Percentiles rank a stretch among this genome's conserved stretches.
Conservation (phyloP, 2,888 invertebrate species). For the Acleris cristana region DNA sequence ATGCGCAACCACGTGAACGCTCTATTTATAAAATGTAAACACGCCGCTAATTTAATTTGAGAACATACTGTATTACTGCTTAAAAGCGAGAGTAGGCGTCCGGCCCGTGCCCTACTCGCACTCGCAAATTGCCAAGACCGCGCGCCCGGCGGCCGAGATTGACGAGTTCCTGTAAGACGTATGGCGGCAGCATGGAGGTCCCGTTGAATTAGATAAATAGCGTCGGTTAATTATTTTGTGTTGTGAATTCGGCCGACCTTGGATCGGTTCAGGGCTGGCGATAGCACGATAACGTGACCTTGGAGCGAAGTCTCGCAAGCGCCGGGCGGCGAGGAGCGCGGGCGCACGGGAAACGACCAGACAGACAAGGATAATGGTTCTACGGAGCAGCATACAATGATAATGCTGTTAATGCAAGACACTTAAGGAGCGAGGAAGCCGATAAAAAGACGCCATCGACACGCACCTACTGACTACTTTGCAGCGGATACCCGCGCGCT, state of each 20-base stretch:
- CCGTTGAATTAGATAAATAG: slow-evolving; percentile 25
- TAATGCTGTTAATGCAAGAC: slow-evolving; percentile 56
- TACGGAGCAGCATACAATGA: slow-evolving; percentile 55
- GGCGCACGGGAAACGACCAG: slow-evolving; percentile 75
- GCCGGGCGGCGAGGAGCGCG: slow-evolving; percentile 76
- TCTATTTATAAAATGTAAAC: slow-evolving; percentile 83
- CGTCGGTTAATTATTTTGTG: slow-evolving; percentile 42
- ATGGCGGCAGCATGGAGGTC: slow-evolving; percentile 41
- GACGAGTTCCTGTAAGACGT: slow-evolving; percentile 77
- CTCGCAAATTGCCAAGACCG: slow-evolving; percentile 72
- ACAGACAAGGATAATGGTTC: slow-evolving; percentile 74
- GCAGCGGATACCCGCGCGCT: slow-evolving; percentile 31
- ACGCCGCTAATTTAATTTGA: slow-evolving; percentile 76
- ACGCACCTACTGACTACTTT: slow-evolving; percentile 1
- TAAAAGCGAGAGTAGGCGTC: slow-evolving; percentile 69
- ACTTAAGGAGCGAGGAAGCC: slow-evolving; percentile 46
- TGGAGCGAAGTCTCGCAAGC: slow-evolving; percentile 72
- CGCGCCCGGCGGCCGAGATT: slow-evolving; percentile 72
- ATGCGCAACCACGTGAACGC: slow-evolving; percentile 78
- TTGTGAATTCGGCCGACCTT: slow-evolving; percentile 62
- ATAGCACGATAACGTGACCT: slow-evolving; percentile 82
- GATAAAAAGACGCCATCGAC: slow-evolving; percentile 35
- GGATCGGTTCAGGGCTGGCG: slow-evolving; percentile 74
- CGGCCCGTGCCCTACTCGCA: slow-evolving; percentile 59
- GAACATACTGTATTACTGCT: slow-evolving; percentile 62